phyloP scores from a whole-genome alignment of 2,797 vertebrate genomes.

The Sarcophilus harrisii region DNA sequence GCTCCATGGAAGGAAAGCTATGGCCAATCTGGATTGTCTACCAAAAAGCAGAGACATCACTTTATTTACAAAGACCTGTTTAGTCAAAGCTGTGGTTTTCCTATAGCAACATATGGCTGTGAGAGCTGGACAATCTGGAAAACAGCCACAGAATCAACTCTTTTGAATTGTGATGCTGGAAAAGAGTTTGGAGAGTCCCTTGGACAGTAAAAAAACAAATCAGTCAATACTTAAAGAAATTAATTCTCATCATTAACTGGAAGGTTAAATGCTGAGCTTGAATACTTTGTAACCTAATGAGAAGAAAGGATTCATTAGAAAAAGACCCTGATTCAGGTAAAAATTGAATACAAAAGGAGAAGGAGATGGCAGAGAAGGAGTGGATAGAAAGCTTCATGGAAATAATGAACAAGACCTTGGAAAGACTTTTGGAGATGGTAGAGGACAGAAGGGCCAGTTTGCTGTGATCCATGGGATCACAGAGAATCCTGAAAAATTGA shows the following conservation, averaged over 20 bases:
- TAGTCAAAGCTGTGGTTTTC: background rate
- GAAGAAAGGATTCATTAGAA: background rate
- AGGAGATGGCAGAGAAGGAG: background rate
- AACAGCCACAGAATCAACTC: accelerated
- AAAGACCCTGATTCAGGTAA: background rate
- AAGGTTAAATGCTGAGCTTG: background rate
- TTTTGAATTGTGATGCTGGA: background rate
- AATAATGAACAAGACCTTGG: background rate
- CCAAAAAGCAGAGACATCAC: background rate
- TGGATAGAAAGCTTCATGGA: background rate
- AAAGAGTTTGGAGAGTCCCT: background rate
- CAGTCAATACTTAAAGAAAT: background rate
- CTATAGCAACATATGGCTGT: background rate
- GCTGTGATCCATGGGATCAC: background rate
- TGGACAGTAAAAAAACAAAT: background rate
- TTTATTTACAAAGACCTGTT: background rate
- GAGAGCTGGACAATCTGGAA: background rate
- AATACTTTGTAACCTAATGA: background rate
- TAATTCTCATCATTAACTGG: background rate
- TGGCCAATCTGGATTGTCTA: background rate
- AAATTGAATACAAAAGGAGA: background rate
- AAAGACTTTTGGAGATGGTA: background rate
- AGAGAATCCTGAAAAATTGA: background rate
- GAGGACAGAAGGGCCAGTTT: background rate
- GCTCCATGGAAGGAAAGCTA: background rate